These are phyloP conservation scores for Gryllus longicercus DNA, from an alignment of 2,888 invertebrate species.

Conservation along the genomic window DNA sequence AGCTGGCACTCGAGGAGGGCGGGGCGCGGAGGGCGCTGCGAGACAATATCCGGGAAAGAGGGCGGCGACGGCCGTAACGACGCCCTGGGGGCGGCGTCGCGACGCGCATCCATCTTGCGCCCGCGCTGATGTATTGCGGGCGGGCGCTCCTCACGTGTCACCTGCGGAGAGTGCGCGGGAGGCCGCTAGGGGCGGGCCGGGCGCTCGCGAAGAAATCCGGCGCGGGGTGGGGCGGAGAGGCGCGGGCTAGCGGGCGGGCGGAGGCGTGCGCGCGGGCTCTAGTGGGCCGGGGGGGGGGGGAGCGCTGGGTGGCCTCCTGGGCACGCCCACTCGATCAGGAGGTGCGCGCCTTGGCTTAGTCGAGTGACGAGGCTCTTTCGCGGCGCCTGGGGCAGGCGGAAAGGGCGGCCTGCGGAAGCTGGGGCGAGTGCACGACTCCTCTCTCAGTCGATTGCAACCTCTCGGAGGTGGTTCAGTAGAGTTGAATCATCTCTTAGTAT, in stretches of 20 bases:
- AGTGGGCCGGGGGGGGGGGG: neutral
- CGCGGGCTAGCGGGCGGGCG: neutral
- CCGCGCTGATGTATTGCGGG: conserved; percentile 6
- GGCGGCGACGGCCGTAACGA: neutral
- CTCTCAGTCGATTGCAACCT: too few relatives aligned
- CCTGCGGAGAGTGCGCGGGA: neutral
- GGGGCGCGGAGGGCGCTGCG: neutral
- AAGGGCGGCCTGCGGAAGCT: neutral
- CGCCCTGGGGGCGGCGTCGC: neutral
- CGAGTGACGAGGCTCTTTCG: conserved; percentile 19
- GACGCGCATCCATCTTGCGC: neutral
- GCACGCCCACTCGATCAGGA: conserved; percentile 11
- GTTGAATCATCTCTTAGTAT: too few relatives aligned
- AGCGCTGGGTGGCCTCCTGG: neutral
- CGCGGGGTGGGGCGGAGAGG: neutral
- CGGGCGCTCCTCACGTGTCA: neutral
- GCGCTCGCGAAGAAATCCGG: neutral
- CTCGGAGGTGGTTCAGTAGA: too few relatives aligned
- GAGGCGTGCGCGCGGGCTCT: neutral
- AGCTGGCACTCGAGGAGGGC: neutral
- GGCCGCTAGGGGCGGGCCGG: neutral
- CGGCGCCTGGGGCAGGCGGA: neutral
- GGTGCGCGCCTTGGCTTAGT: neutral
- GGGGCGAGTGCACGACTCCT: too few relatives aligned
- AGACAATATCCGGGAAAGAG: neutral